Conservation (phyloP, 2,888 invertebrate genomes). For the Yponomeuta evonymella region DNA sequence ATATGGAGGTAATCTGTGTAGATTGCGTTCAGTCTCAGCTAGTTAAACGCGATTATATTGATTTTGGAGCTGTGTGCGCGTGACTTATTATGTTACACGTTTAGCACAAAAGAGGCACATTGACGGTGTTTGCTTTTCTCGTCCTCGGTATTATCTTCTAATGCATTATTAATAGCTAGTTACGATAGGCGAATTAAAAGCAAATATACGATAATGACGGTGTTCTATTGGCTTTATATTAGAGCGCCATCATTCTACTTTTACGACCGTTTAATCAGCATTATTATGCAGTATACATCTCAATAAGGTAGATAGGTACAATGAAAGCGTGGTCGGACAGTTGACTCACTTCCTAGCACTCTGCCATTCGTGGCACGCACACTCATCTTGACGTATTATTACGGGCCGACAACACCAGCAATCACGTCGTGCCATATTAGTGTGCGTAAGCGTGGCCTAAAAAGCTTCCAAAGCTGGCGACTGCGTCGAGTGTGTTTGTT, state of each 20-base stretch:
- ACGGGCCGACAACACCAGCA: background rate
- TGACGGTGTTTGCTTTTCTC: slow-evolving; percentile 3
- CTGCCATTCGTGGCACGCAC: background rate
- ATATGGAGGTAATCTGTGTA: slow-evolving; percentile 38
- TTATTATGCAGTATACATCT: slow-evolving; percentile 47
- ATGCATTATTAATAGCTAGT: background rate
- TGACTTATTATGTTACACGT: slow-evolving; percentile 37
- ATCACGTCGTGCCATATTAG: background rate
- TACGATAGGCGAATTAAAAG: slow-evolving; percentile 2
- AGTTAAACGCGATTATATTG: slow-evolving; percentile 52
- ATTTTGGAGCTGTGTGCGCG: slow-evolving; percentile 39
- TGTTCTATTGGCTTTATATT: slow-evolving; percentile 12
- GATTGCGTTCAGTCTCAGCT: slow-evolving; percentile 41
- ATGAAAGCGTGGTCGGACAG: background rate
- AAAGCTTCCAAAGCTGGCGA: background rate
- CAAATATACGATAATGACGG: background rate
- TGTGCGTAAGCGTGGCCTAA: background rate
- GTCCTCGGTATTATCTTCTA: background rate
- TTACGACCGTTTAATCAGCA: slow-evolving; percentile 35
- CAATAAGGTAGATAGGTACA: slow-evolving; percentile 42
- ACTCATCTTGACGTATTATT: background rate
- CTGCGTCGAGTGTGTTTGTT: slow-evolving; percentile 30
- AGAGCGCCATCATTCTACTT: slow-evolving; percentile 17
- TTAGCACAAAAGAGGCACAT: slow-evolving; percentile 38
- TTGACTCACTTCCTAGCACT: slow-evolving; percentile 8